Percentiles rank a stretch among this genome's conserved stretches.
Evolutionary conservation across 2,888 invertebrate genomes (phyloP).

Genomic region (Melinaea marsaeus): DNA sequence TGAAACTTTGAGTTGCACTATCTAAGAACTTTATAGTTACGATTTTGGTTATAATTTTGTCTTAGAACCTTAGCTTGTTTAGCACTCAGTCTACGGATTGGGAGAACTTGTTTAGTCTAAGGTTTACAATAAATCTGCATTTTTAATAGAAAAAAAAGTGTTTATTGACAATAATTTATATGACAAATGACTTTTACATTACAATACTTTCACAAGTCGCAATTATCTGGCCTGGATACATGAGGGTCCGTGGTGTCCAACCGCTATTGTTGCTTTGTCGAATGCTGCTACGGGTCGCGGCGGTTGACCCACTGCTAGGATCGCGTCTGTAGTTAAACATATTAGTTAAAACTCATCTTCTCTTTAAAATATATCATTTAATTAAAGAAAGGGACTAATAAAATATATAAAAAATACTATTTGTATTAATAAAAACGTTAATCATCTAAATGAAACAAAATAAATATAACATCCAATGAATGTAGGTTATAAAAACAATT

Average conservation of each 20-base stretch:
- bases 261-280: slow-evolving; percentile 63
- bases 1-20: too few relatives aligned
- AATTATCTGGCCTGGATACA: slow-evolving; percentile 21
- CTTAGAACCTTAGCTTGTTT: too few relatives aligned
- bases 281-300: slow-evolving; percentile 68
- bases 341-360: neutral
- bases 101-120: too few relatives aligned
- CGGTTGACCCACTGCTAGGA: slow-evolving; percentile 67
- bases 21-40: too few relatives aligned
- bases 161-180: slow-evolving; percentile 8
- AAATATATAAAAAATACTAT: too few relatives aligned
- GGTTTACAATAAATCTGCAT: too few relatives aligned
- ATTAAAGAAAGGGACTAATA: too few relatives aligned
- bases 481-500: too few relatives aligned
- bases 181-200: slow-evolving; percentile 24
- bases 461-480: too few relatives aligned
- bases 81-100: too few relatives aligned
- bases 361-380: neutral
- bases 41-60: too few relatives aligned
- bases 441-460: neutral
- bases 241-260: slow-evolving; percentile 44
- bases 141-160: neutral
- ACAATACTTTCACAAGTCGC: slow-evolving; percentile 17
- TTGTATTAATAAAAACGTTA: too few relatives aligned
- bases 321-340: slow-evolving; percentile 55